Evolutionary conservation across 1,140 invertebrate genomes (phyloP), one percentile per base, ranked within the genome.

Genomic region (Heliconius nattereri): DNA sequence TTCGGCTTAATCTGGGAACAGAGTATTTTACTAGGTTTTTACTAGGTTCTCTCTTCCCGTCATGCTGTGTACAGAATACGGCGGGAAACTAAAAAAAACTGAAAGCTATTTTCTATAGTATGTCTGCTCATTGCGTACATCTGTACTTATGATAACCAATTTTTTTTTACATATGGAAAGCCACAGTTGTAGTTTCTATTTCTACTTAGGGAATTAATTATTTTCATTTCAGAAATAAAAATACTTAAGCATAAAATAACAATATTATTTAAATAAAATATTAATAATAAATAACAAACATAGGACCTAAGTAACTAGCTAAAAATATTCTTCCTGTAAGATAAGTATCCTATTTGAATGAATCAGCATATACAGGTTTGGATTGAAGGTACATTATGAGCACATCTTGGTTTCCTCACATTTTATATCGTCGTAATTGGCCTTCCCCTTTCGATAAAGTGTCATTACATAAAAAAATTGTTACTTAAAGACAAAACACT

Each of bases 401-500:
- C 20, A 7, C 37, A 70, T 45, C n/a, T 16, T 66, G 23, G 60
- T 66, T 66, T 66, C 11, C 60, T 66, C 60, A 70, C 19, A 45
- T 75, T 70, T 74, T 74, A 3, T 35, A 52, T 19, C 57, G 54
- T 71, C 37, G 54, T 52, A 74, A 70, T 75, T 71, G 73, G 78
- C 35, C 40, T 79, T 79, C 73, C 78, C 75, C 52, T 52, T 79
- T 79, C 37, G 78, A 79, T 79, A 66, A 66, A 66, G 23, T 29
- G 7, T 66, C 60, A 29, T 26, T 8, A 66, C 13, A 73, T 73
- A 73, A 45, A 35, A 73, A 45, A 35, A 73, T 49, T 26, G 20
- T 26, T n/a, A 49, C 23, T 40, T 73, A 73, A 73, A 73, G 20
- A 73, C 26, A 73, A 45, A 49, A 40, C 40, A 49, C 7, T 45